Conservation (phyloP, 2,797 vertebrate genomes). For the Natrix natrix region DNA sequence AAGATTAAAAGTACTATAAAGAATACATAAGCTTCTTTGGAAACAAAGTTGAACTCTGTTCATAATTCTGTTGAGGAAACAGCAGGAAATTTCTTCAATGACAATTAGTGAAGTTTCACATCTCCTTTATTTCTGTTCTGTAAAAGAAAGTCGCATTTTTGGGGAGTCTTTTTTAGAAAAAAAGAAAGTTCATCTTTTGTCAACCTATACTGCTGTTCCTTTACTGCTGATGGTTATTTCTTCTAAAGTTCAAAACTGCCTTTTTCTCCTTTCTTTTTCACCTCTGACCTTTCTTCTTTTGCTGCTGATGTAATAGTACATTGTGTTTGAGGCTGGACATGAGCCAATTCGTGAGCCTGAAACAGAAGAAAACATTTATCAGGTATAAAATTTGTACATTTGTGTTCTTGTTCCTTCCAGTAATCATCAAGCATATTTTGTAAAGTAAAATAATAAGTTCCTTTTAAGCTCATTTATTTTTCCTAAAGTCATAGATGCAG, state of each 20-base stretch:
- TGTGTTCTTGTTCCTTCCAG: constrained; percentile 48
- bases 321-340: constrained; percentile 99
- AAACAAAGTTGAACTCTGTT: constrained; percentile 47
- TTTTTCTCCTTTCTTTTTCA: constrained; percentile 79
- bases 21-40: constrained; percentile 18
- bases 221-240: constrained; percentile 58
- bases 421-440: constrained; percentile 49
- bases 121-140: constrained; percentile 17
- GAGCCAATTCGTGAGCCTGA: constrained; percentile 97
- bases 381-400: constrained; percentile 82
- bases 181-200: constrained; percentile 39
- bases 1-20: constrained; percentile 15
- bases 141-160: constrained; percentile 43
- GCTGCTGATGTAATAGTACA: constrained; percentile 94
- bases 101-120: constrained; percentile 49
- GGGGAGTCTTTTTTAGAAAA: constrained; percentile 34
- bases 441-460: constrained; percentile 38
- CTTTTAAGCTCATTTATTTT: constrained; percentile 50
- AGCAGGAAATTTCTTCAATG: constrained; percentile 47
- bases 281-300: constrained; percentile 79
- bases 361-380: constrained; percentile 99
- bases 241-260: constrained; percentile 75
- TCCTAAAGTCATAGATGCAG: constrained; percentile 41
- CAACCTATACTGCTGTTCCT: constrained; percentile 65
- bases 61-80: constrained; percentile 40